Percentiles rank a stretch among this genome's conserved stretches.
phyloP scores from a whole-genome alignment of 2,797 vertebrate genomes.

The Eremophila alpestris region DNA sequence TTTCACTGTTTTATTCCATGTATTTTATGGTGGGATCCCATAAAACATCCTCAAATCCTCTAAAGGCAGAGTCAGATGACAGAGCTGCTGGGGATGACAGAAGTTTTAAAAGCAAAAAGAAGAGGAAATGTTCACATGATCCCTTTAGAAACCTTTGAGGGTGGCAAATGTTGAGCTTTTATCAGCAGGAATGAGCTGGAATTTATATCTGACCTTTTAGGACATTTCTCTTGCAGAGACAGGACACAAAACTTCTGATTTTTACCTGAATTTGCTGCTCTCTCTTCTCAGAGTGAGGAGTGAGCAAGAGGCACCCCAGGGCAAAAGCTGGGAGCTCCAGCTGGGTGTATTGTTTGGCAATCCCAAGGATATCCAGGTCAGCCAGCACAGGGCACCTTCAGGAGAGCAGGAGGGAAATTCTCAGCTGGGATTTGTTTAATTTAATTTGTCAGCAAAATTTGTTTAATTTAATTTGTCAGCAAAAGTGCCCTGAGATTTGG shows the following conservation, averaged over 20 bases:
- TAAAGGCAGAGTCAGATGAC: background rate
- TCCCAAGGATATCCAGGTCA: constrained; percentile 87
- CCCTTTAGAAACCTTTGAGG: background rate
- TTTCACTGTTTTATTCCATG: background rate
- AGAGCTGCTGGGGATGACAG: background rate
- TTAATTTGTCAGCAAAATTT: too few species aligned
- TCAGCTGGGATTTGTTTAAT: background rate
- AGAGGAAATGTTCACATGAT: background rate
- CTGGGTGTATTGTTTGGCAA: constrained; percentile 91
- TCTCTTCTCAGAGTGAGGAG: constrained; percentile 84
- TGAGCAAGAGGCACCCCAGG: constrained; percentile 87
- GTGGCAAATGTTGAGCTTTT: background rate
- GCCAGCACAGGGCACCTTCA: constrained; percentile 89
- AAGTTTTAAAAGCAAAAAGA: background rate
- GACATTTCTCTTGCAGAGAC: background rate
- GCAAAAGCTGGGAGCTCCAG: constrained; percentile 87
- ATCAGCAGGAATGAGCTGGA: background rate
- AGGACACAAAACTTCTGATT: background rate
- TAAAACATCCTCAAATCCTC: background rate
- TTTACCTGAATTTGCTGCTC: constrained; percentile 88
- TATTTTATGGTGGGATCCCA: background rate
- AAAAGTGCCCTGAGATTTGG: background rate
- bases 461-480: too few species aligned
- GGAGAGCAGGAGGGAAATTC: background rate
- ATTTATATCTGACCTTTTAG: background rate